These are phyloP conservation scores for Amblyopsis hoosieri DNA, from an alignment of 2,797 vertebrate species.

Conservation along the genomic window DNA sequence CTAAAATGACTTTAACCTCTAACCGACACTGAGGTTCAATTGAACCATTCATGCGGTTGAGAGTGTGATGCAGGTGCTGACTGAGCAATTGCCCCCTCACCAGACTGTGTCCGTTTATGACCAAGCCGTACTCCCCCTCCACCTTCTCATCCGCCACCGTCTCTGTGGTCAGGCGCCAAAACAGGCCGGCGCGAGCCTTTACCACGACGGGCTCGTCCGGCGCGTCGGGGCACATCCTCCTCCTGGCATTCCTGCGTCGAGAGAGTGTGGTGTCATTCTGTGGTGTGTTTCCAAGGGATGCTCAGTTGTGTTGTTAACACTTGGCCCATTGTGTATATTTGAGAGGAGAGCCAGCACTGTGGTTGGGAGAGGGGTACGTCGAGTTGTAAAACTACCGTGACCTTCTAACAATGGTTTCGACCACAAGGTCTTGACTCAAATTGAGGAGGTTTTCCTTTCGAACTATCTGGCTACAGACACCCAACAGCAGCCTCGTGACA, in stretches of 20 bases:
- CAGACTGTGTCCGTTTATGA: slow-evolving; percentile 93
- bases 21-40: no score
- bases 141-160: slow-evolving; percentile 81
- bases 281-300: neutral
- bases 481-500: no score
- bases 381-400: no score
- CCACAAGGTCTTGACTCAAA: no score
- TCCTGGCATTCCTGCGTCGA: slow-evolving; percentile 79
- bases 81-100: slow-evolving; percentile 68
- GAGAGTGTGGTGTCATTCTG: neutral
- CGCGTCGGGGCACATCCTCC: slow-evolving; percentile 82
- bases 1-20: neutral
- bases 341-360: no score
- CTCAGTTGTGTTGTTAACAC: no score
- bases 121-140: slow-evolving; percentile 81
- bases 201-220: slow-evolving; percentile 65
- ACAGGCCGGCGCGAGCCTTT: slow-evolving; percentile 58
- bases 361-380: no score
- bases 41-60: neutral
- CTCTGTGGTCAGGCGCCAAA: slow-evolving; percentile 56
- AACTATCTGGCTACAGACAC: no score
- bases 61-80: neutral
- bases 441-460: no score
- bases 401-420: no score
- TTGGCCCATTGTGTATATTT: no score